Base-by-base conservation (phyloP, 2,797 vertebrate species). In the Hoplostethus mediterraneus region DNA sequence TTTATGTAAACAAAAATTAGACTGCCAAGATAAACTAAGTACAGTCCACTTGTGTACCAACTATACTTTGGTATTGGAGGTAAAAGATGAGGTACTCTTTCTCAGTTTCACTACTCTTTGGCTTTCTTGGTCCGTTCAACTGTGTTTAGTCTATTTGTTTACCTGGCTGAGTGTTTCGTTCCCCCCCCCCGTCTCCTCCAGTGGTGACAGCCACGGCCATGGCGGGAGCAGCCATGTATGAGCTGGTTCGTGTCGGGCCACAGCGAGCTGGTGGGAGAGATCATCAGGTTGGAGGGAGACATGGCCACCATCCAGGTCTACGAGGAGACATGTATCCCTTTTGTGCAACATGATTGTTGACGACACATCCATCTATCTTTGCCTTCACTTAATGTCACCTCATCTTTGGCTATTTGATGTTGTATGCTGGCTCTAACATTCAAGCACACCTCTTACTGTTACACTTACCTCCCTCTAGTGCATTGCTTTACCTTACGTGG, bases 251-350 rank as follows among this genome's bases (percentile, higher is more conserved):
- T 75, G 97, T 99, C n/a, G 17, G 97, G 98, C 67, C 98, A 99
- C 94, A 95, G 95, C 0, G 97, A 99, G 61, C 93, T 99, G 86
- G 98, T 99, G 53, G 98, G 98, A 81, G 98, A 99, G 88, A 98
- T 99, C 56, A 99, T 99, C 91, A 94, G 98, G 16, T 75, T 99
- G 90, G 98, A 99, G 88, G 97, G 98, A 13, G 97, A 99, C 84
- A 96, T 99, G 96, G 98, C 98, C 58, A 99, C 98, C 70, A 97
- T 99, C 82, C 98, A 99, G 90, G 98, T 99, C 80, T 99, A 99
- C n/a, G 98, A 99, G 91, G 98, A 99, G 94, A 99, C 98, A 0
- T 99, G 98, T 99, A 99, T 99, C 97, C 95, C 97, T 95, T 84
- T 57, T 0, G 2, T 13, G 1, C 25, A n/a, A 3, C 16, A 38